Evolutionary conservation across 2,888 invertebrate species (phyloP), one percentile per base, ranked within the genome.

Genomic region (Caenorhabditis zanzibari): DNA sequence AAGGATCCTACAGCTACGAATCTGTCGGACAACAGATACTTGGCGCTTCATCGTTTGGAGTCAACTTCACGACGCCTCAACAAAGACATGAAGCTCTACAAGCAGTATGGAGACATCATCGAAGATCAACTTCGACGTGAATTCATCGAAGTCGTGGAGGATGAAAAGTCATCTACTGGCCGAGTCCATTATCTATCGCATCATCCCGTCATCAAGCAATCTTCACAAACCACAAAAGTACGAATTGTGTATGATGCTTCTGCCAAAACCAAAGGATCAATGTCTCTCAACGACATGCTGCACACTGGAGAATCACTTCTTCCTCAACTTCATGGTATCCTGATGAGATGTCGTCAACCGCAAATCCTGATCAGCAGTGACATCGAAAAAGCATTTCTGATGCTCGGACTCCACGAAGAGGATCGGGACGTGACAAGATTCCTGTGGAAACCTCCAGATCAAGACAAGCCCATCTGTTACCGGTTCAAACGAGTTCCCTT

Each of bases 221-320:
- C 14, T 7, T 66, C 66, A 0, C 59, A 44, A 24, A 19, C 81
- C 9, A 89, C 88, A 0, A 86, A 88, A 35, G 56, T 86, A 0
- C 68, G 89, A 1, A 81, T 88, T 9, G 89, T 89, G 4, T 85
- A 41, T 22, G 86, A 89, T 63, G 89, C 71, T 9, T 82, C 84
- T 81, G 32, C 32, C 4, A 32, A 7, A 32, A 4, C 5, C 32
- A 32, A 32, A 32, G 32, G 32, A 32, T 32, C 32, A 7, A 6
- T 32, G 32, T 32, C 76, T 1, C 71, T 89, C 22, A 89, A 89
- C 73, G 88, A 86, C 24, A 26, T 47, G 4, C 24, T 88, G 0
- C 74, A 82, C n/a, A 61, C 74, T 16, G 88, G 88, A 6, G 7
- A 32, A 32, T 32, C 32, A 32, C 66, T 85, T 0, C 68, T 86